These are phyloP conservation scores for Drosophila austrosaltans DNA, from an alignment of 2,888 invertebrate species.

Conservation along the genomic window DNA sequence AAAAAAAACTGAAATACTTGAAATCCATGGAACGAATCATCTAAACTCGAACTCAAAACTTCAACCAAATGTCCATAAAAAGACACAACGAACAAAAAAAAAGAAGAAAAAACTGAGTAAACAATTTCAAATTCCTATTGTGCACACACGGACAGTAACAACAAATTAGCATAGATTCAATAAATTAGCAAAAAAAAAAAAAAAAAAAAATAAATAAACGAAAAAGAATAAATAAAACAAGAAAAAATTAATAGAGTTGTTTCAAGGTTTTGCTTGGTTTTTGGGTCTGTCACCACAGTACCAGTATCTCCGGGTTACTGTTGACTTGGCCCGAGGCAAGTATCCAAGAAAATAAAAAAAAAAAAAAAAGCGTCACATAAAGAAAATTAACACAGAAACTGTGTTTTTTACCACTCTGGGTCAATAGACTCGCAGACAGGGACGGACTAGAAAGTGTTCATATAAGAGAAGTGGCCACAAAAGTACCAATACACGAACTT, in stretches of 20 bases:
- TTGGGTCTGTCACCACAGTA: constrained; percentile 11
- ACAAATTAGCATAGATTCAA: constrained; percentile 30
- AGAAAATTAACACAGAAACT: constrained; percentile 22
- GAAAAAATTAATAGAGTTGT: constrained; percentile 70
- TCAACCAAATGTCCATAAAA: constrained; percentile 41
- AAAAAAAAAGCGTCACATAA: constrained; percentile 8
- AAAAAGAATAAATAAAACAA: constrained; percentile 37
- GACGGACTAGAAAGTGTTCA: background rate
- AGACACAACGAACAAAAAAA: constrained; percentile 46
- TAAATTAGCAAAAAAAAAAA: constrained; percentile 39
- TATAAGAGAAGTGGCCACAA: background rate
- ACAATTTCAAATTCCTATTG: constrained; percentile 42
- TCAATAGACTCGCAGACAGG: constrained; percentile 51
- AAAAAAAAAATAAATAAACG: background rate
- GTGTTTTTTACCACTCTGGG: constrained; percentile 45
- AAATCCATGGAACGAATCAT: constrained; percentile 9
- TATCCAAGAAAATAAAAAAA: background rate
- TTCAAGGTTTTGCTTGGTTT: constrained; percentile 34
- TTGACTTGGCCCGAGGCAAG: constrained; percentile 31
- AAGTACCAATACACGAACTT: no score
- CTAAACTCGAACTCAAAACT: constrained; percentile 21
- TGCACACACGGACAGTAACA: constrained; percentile 13
- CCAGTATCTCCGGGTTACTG: constrained; percentile 6
- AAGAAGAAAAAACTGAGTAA: constrained; percentile 53
- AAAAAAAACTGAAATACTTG: background rate